Base-by-base conservation (phyloP, 1,140 invertebrate species). In the Heliconius hermathena region DNA sequence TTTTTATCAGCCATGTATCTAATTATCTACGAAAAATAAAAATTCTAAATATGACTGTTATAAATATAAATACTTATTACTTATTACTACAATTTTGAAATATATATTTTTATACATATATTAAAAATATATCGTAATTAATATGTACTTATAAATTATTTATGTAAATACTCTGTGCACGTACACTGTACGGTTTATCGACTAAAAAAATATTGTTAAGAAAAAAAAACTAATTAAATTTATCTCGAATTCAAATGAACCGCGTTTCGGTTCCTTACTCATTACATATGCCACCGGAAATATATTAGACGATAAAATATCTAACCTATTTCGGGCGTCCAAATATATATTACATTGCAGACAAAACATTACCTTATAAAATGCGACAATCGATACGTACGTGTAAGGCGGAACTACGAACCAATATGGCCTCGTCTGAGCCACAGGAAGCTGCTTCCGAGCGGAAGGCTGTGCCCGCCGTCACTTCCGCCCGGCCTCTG, bases 381-480 rank as follows among this genome's bases (percentile, higher is more conserved):
- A 78, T 20, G 18, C 52, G 77, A 60, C 71, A 73, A 73, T 38
- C 71, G 26, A 73, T 73, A 57, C 74, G 73, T 76, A 76, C 74
- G 74, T 76, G 57, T 76, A 38, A 70, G 57, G 74, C 76, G 81
- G 81, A 79, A 77, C 60, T 16, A 16, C 1, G 26, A 66, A 66
- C 73, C 71, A 76, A 81, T 77, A 73, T 78, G 84, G 77, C 84
- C 85, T 88, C 85, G 87, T 70, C 77, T 81, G 71, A 71, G 74
- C 77, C 79, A 71, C 84, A 89, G 88, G 88, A 89, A 89, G 84
- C 83, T 78, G 79, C 88, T 88, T 89, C 87, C 87, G 85, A 85
- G 76, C 88, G 87, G 88, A 88, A 89, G 76, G 46, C 71, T 22
- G 38, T 71, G 81, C 52, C 26, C n/a, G 60, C 16, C 82, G 80